Evolutionary conservation across 2,797 vertebrate species (phyloP), one percentile per base, ranked within the genome.

Genomic region (Ptychobarbus kaznakovi): DNA sequence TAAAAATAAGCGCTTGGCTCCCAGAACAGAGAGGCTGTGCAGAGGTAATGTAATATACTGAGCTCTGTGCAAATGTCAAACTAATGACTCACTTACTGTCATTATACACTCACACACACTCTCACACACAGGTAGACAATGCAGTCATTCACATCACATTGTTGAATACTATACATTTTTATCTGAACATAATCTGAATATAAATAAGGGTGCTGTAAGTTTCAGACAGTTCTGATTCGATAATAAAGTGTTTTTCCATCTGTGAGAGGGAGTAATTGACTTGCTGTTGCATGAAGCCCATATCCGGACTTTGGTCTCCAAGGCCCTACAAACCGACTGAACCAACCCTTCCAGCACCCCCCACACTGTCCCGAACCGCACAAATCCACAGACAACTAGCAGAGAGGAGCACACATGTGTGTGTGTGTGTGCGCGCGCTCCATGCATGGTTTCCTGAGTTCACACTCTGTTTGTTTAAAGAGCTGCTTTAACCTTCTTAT

Each of bases 391-490:
- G 72, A 58, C 80, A 82, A 49, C 68, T 58, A 76, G 35, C 49
- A 66, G 42, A 70, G 68, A 49, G 32, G 82, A 72, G 79, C 66
- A 35, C 40, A 38, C 75, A 7, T 65, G 63, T 80, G 65, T 38
- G 82, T 85, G 80, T 82, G 65, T 82, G 51, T 70, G 51, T 76
- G 46, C 69, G 72, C 38, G 72, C 3, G 8, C 80, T 85, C n/a
- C 35, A 77, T 40, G 76, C 63, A 42, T 44, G 56, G 58, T 73
- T 92, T 94, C 91, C 91, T 75, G 90, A 91, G 92, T 93, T 93
- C 80, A 93, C 89, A 90, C 89, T 77, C 75, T 85, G 86, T 93
- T 94, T 95, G 92, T 95, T 94, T 95, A 93, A 87, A 90, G 80
- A 93, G 90, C 63, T 90, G 87, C 91, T 94, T 89, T 89, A 66